These are phyloP conservation scores for Brachionichthys hirsutus DNA, from an alignment of 2,113 vertebrate genomes.

Conservation along the genomic window DNA sequence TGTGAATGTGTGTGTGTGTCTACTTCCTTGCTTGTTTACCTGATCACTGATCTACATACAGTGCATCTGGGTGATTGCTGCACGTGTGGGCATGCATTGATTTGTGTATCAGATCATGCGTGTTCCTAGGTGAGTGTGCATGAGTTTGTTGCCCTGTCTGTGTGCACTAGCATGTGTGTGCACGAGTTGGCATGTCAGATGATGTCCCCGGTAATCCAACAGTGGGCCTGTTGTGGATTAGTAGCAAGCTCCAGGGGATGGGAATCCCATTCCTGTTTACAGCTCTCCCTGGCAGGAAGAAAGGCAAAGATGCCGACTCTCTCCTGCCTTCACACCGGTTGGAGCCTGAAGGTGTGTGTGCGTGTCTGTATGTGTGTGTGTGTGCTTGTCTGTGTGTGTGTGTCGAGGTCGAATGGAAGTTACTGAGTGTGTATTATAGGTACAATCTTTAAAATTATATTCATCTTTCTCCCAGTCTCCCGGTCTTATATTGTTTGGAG, in stretches of 20 bases:
- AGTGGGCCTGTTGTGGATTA: conserved; percentile 80
- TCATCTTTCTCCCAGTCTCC: background rate
- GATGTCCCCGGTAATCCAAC: conserved; percentile 78
- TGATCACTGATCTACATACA: conserved; percentile 32
- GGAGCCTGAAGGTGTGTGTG: conserved; percentile 68
- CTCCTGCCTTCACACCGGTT: conserved; percentile 69
- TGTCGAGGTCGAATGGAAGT: conserved; percentile 21
- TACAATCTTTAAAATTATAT: conserved; percentile 18
- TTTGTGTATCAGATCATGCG: conserved; percentile 8
- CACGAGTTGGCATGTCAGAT: conserved; percentile 75
- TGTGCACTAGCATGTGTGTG: conserved; percentile 35
- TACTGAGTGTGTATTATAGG: conserved; percentile 18
- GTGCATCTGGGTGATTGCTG: background rate
- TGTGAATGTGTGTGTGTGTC: background rate
- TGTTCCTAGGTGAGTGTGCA: conserved; percentile 34
- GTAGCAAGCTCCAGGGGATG: conserved; percentile 77
- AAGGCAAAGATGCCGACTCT: conserved; percentile 70
- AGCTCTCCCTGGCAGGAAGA: conserved; percentile 78
- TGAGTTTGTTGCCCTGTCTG: conserved; percentile 20
- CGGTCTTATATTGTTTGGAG: background rate
- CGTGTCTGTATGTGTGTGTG: conserved; percentile 22
- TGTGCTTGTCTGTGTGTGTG: conserved; percentile 8
- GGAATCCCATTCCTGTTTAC: conserved; percentile 80
- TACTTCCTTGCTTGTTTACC: background rate
- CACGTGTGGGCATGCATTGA: background rate